These are phyloP conservation scores for Delphinapterus leucas DNA, from an alignment of 2,113 vertebrate species.

Conservation along the genomic window DNA sequence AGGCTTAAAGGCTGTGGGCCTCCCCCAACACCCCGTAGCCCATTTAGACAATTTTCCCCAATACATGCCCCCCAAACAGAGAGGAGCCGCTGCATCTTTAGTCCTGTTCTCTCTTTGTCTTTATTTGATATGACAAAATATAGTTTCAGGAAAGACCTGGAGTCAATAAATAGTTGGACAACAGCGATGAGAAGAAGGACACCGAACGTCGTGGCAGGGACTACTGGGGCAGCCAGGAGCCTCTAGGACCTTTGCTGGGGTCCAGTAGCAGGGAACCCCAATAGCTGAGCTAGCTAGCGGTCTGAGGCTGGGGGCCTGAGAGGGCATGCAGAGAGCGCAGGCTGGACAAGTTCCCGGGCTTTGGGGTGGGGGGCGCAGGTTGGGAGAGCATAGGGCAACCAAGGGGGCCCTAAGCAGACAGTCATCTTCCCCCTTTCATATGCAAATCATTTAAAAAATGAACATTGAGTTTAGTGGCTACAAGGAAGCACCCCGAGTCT, in stretches of 20 bases:
- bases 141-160: slow-evolving; percentile 79
- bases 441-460: slow-evolving; percentile 74
- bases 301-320: slow-evolving; percentile 53
- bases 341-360: background rate
- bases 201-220: slow-evolving; percentile 45
- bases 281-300: slow-evolving; percentile 33
- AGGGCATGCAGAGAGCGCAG: slow-evolving; percentile 52
- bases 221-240: slow-evolving; percentile 31
- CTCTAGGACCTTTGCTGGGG: slow-evolving; percentile 26
- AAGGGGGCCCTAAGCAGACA: background rate
- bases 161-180: slow-evolving; percentile 81
- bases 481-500: slow-evolving; percentile 13
- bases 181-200: slow-evolving; percentile 35
- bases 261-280: slow-evolving; percentile 43
- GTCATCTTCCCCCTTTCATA: slow-evolving; percentile 63
- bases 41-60: slow-evolving; percentile 21
- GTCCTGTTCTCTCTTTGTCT: slow-evolving; percentile 68
- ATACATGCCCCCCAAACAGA: slow-evolving; percentile 48
- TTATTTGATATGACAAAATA: slow-evolving; percentile 85
- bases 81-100: slow-evolving; percentile 41
- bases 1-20: background rate
- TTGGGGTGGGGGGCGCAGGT: background rate
- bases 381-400: background rate
- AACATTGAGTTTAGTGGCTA: slow-evolving; percentile 14
- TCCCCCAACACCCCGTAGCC: background rate